Evolutionary conservation across 1,140 invertebrate species (phyloP), one percentile per base, ranked within the genome.

Genomic region (Phenacoccus solenopsis): DNA sequence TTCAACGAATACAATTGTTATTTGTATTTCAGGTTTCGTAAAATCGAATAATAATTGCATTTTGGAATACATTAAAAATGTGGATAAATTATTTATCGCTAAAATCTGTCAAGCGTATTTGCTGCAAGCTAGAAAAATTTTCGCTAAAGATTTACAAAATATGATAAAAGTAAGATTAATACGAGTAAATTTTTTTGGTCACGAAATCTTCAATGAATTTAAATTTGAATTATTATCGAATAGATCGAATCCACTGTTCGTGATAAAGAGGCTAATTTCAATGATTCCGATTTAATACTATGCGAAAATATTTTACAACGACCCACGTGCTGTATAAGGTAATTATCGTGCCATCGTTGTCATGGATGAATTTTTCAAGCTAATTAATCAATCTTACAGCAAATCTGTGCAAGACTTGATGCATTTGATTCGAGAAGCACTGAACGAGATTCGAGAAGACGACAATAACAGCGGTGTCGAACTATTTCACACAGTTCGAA

Each of bases 141-240:
- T 94, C 82, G 86, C 86, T 70, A 87, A 89, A 75, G 90, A 94
- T 78, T 80, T 95, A 28, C 89, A 92, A 76, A 85, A 88, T 71
- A 88, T 88, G 67, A 84, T 88, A 69, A 82, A 84, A 72, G 78
- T 85, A 30, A 49, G 61, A 20, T 7, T 32, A 32, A 32, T 32
- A 32, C 30, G 30, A 32, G 30, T 32, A 32, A 32, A 7, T 32
- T n/a, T n/a, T n/a, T n/a, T n/a, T n/a, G n/a, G n/a, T n/a, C n/a
- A n/a, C n/a, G n/a, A n/a, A n/a, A 32, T 32, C 30, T 32, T 13
- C 30, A 32, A 7, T 13, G 30, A 32, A 13, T 32, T 32, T 13
- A 32, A 32, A 7, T 32, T 32, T 5, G 30, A 32, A 32, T 32
- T 32, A 7, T 7, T 32, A 7, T 32, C 13, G 5, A 7, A 32